These are phyloP conservation scores for Coronaproctus castanopsis DNA, from an alignment of 2,888 invertebrate genomes.

Conservation along the genomic window DNA sequence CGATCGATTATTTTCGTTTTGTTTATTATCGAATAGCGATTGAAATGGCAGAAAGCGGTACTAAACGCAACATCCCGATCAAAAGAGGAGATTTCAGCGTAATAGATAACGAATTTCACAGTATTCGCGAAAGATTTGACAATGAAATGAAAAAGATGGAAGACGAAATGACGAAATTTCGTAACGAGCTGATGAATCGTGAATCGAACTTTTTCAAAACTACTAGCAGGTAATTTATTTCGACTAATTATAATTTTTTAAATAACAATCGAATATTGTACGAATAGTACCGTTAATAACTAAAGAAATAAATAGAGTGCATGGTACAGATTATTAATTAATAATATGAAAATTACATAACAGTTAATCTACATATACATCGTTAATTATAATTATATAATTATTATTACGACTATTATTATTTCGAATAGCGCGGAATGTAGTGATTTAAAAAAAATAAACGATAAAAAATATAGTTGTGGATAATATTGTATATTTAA, in stretches of 20 bases:
- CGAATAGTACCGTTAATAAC: not conserved
- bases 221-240: slow-evolving; percentile 59
- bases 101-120: slow-evolving; percentile 88
- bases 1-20: too few species aligned
- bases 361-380: too few species aligned
- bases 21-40: too few species aligned
- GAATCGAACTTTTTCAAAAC: slow-evolving; percentile 80
- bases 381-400: too few species aligned
- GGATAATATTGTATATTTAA: too few species aligned
- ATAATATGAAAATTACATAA: too few species aligned
- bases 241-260: slow-evolving; percentile 5
- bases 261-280: not conserved
- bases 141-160: slow-evolving; percentile 97
- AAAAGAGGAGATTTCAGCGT: slow-evolving; percentile 85
- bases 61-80: slow-evolving; percentile 77
- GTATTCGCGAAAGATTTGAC: slow-evolving; percentile 85
- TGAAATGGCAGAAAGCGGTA: slow-evolving; percentile 39
- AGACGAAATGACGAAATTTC: slow-evolving; percentile 90
- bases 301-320: too few species aligned
- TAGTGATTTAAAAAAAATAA: too few species aligned
- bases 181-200: slow-evolving; percentile 77
- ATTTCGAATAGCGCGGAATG: too few species aligned
- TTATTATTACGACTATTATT: too few species aligned
- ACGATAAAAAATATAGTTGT: too few species aligned
- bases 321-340: too few species aligned